Evolutionary conservation across 2,888 invertebrate species (phyloP), one percentile per base, ranked within the genome.

Genomic region (Tipula confusa): DNA sequence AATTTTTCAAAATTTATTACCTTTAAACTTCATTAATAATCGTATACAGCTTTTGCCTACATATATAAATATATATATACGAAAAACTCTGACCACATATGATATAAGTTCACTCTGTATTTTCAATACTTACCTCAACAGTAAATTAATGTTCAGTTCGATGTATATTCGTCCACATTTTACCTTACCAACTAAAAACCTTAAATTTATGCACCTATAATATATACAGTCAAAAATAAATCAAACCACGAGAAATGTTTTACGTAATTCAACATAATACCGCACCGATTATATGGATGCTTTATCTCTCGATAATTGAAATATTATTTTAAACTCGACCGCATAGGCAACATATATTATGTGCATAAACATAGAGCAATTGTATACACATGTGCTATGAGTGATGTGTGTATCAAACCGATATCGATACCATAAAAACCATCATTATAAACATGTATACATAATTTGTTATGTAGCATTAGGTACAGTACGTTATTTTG

Each of bases 181-280:
- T 33, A 6, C 33, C 33, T 36, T n/a, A 38, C 38, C 3, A n/a
- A 38, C 1, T 38, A 43, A 43, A 43, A 43, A 43, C 43, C 43
- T n/a, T n/a, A 64, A 24, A 64, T 64, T 64, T 64, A 24, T 64
- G 64, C 24, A 64, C 11, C 15, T 18, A 48, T 48, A 18, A 15
- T 48, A 48, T 6, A 48, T 48, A 24, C 6, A 24, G 24, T 24
- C 64, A 64, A 64, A 64, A 64, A 64, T 64, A 64, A 64, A 64
- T 64, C 64, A 64, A 64, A 64, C 64, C 64, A 64, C 64, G 7
- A 24, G 64, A 64, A 64, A 64, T 64, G 64, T 64, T 64, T 64
- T 64, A 9, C 64, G 24, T 64, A 15, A 64, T 64, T 9, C 64
- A 64, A 2, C 1, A 64, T 64, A 64, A 64, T 64, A 24, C 64